Conservation (phyloP, 2,797 vertebrate species). For the Sebastes dallii region DNA sequence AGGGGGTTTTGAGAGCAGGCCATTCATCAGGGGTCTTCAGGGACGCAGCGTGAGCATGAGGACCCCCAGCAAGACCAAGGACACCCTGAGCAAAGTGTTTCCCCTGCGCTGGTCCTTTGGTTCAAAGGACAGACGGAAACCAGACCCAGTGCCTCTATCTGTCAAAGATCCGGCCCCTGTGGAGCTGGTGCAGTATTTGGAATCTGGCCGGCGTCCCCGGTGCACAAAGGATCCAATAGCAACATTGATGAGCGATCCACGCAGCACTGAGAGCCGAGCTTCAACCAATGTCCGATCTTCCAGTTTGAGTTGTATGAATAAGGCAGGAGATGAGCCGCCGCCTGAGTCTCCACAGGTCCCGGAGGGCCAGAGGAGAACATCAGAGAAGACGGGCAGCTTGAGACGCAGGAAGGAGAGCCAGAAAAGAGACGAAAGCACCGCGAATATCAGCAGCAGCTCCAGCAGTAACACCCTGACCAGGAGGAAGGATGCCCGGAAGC, state of each 20-base stretch:
- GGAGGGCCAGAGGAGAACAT: slow-evolving; percentile 67
- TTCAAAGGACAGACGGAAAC: slow-evolving; percentile 78
- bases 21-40: slow-evolving; percentile 79
- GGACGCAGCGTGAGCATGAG: slow-evolving; percentile 89
- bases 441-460: slow-evolving; percentile 51
- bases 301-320: slow-evolving; percentile 61
- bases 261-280: slow-evolving; percentile 17
- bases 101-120: slow-evolving; percentile 88
- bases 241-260: slow-evolving; percentile 71
- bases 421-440: slow-evolving; percentile 44
- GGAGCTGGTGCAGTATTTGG: slow-evolving; percentile 89
- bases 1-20: slow-evolving; percentile 84
- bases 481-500: slow-evolving; percentile 73
- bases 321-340: slow-evolving; percentile 7
- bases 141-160: slow-evolving; percentile 37
- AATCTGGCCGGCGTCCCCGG: slow-evolving; percentile 88
- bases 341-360: slow-evolving; percentile 42
- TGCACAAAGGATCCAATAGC: slow-evolving; percentile 87
- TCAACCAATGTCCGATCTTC: slow-evolving; percentile 33
- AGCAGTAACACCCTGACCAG: slow-evolving; percentile 76
- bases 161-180: slow-evolving; percentile 62
- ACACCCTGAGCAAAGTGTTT: slow-evolving; percentile 79
- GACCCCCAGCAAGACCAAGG: slow-evolving; percentile 77
- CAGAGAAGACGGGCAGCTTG: slow-evolving; percentile 55
- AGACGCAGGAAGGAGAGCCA: slow-evolving; percentile 66